Percentiles rank a stretch among this genome's conserved stretches.
phyloP scores from a whole-genome alignment of 2,888 invertebrate genomes.

The Catocala sponsa region DNA sequence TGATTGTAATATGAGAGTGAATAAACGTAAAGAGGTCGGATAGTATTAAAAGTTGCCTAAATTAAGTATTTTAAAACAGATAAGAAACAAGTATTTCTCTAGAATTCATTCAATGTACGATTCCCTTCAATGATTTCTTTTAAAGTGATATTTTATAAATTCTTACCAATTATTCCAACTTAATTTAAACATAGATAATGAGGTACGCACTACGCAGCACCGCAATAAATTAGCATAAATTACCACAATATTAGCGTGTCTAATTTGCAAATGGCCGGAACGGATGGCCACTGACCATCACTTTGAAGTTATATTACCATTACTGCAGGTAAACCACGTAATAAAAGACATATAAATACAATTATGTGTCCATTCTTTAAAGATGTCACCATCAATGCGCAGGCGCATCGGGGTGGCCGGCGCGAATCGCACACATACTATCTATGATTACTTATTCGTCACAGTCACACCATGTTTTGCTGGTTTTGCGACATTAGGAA shows the following conservation, averaged over 20 bases:
- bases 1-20: no score
- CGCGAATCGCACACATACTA: slow-evolving; percentile 52
- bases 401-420: slow-evolving; percentile 43
- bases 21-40: no score
- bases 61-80: no score
- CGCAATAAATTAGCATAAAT: not conserved
- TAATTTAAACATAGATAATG: no score
- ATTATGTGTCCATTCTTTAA: slow-evolving; percentile 45
- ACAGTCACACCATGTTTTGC: slow-evolving; percentile 55
- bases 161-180: no score
- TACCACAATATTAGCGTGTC: slow-evolving; percentile 12
- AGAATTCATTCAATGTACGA: no score
- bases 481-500: slow-evolving; percentile 63
- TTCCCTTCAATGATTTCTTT: no score
- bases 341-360: slow-evolving; percentile 25
- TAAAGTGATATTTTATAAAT: no score
- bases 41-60: no score
- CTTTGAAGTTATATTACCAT: slow-evolving; percentile 13
- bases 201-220: no score
- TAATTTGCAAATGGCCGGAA: slow-evolving; percentile 31
- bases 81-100: no score
- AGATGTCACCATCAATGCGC: slow-evolving; percentile 47
- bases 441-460: slow-evolving; percentile 66
- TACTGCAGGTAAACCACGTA: slow-evolving; percentile 26
- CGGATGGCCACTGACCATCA: slow-evolving; percentile 25